Conservation (phyloP, 2,888 invertebrate species). For the Limnephilus rhombicus region DNA sequence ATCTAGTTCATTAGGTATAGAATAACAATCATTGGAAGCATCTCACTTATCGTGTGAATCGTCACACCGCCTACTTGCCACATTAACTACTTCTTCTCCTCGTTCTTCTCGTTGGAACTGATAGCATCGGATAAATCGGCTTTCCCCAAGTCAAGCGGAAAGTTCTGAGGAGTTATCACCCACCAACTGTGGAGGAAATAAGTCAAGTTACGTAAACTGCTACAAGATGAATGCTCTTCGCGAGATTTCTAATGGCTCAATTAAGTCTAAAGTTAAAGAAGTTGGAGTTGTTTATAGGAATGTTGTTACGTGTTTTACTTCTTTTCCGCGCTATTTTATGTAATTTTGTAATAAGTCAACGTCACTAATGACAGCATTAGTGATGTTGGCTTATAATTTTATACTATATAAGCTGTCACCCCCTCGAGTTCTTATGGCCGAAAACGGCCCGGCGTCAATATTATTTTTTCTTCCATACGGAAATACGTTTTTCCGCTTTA, state of each 20-base stretch:
- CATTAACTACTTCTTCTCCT: neutral
- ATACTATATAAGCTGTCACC: no score
- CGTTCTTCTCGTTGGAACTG: neutral
- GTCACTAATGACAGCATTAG: no score
- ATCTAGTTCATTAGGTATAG: neutral
- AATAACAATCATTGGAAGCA: neutral
- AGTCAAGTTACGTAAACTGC: neutral
- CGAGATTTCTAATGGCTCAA: neutral
- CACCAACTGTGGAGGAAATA: neutral
- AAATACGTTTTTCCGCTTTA: no score
- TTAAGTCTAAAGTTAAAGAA: neutral
- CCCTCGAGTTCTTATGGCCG: no score
- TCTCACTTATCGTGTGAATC: conserved; percentile 15
- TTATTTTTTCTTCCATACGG: no score
- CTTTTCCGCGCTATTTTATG: no score
- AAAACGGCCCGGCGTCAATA: no score
- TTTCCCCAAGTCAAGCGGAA: neutral
- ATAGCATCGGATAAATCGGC: neutral
- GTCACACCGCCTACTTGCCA: neutral
- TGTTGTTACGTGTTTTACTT: no score
- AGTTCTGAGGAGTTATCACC: neutral
- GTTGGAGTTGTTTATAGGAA: neutral
- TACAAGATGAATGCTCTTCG: neutral
- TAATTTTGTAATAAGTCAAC: no score
- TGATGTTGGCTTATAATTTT: no score